phyloP scores from a whole-genome alignment of 2,888 invertebrate genomes.

The Sycophila texana region DNA sequence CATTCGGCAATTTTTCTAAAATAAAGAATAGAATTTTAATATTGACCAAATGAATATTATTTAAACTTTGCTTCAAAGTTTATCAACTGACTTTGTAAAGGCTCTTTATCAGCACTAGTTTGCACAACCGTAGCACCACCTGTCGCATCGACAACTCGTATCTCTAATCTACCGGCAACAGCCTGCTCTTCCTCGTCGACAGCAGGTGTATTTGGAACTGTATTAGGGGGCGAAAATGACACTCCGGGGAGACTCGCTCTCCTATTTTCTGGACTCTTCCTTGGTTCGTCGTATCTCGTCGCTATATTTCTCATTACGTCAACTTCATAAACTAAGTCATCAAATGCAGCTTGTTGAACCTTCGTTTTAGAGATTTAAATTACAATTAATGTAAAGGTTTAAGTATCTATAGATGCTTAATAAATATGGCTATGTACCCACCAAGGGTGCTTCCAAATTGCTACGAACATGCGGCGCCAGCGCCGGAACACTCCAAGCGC shows the following conservation, averaged over 20 bases:
- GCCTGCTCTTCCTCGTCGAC: constrained; percentile 78
- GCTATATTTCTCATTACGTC: constrained; percentile 90
- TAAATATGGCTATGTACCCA: constrained; percentile 57
- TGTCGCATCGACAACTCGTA: constrained; percentile 80
- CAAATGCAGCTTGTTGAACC: constrained; percentile 91
- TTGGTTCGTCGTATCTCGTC: constrained; percentile 77
- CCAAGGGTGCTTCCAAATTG: constrained; percentile 85
- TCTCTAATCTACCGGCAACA: constrained; percentile 89
- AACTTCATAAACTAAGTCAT: constrained; percentile 86
- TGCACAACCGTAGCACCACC: constrained; percentile 73
- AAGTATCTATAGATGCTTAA: background rate
- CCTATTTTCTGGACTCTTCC: constrained; percentile 63
- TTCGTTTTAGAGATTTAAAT: constrained; percentile 52
- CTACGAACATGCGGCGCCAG: constrained; percentile 79
- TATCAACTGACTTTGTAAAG: constrained; percentile 68
- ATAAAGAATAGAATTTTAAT: background rate
- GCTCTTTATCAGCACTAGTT: constrained; percentile 72
- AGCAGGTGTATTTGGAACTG: constrained; percentile 64
- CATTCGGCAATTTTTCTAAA: constrained; percentile 72
- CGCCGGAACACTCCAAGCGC: constrained; percentile 87
- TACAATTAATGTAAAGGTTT: background rate
- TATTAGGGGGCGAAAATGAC: constrained; percentile 62
- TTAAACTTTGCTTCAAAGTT: background rate
- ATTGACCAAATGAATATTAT: too few relatives aligned
- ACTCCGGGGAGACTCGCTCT: constrained; percentile 74